Base-by-base conservation (phyloP, 2,797 vertebrate genomes). In the Sebastes cheni region DNA sequence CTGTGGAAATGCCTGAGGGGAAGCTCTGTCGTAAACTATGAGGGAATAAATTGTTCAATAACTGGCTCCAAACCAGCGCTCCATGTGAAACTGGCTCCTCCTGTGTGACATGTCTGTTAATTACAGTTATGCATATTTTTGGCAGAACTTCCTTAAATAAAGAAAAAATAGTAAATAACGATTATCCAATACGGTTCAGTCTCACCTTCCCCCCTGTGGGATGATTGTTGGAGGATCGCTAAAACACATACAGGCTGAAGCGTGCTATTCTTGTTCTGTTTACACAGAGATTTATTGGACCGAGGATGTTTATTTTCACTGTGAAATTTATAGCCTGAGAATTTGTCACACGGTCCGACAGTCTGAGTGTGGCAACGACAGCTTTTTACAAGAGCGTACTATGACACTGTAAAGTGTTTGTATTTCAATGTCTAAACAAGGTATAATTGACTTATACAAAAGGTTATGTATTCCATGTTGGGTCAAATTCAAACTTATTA, bases 31-130 rank as follows among this genome's bases (percentile, higher is more conserved):
- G 29, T 75, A 82, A 91, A 88, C 86, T 77, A 69, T 10, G 54
- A 79, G 71, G 81, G 81, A 84, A 90, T 89, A 88, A 82, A 89
- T 82, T 75, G 83, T 84, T 81, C 59, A 55, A 82, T 88, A 89
- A 81, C 78, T 79, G 86, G 70, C 81, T 79, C 30, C 25, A 75
- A 86, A 88, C 80, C 84, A 80, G 78, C 79, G 1, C 56, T 39
- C 68, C 4, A 61, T 73, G 68, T 70, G 62, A 82, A 79, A 73
- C 42, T 8, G 20, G 11, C 61, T 60, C 74, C 55, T 77, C 69
- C 30, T 67, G 29, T 67, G 81, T 77, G 82, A 85, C 79, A 71
- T 72, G 68, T 74, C 71, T 50, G 46, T 70, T 88, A 75, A 86
- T 89, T 83, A 86, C 60, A 77, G 20, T 22, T 67, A 2, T 68